These are phyloP conservation scores for Chirona hameri DNA, from an alignment of 2,888 invertebrate species.

Conservation along the genomic window DNA sequence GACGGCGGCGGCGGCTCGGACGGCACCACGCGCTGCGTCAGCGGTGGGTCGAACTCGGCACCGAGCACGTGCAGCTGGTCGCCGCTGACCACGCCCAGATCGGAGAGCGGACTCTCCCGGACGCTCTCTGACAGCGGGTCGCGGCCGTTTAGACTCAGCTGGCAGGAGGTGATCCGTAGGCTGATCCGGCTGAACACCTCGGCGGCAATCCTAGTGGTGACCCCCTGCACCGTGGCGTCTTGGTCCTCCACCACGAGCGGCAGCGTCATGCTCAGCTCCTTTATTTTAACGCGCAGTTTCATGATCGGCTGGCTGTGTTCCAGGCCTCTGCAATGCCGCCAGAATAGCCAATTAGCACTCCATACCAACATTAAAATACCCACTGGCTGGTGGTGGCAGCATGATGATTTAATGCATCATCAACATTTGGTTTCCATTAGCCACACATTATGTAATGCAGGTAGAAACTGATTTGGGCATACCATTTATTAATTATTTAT, in stretches of 20 bases:
- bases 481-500: too few species aligned
- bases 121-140: background rate
- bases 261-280: background rate
- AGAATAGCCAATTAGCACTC: too few species aligned
- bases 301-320: background rate
- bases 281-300: background rate
- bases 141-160: background rate
- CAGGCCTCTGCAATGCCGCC: too few species aligned
- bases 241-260: background rate
- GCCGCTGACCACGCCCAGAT: constrained; percentile 24
- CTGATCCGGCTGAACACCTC: background rate
- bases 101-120: background rate
- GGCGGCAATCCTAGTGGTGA: background rate
- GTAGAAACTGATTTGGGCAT: too few species aligned
- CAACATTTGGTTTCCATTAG: too few species aligned
- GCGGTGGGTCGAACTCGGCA: background rate
- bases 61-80: constrained; percentile 13
- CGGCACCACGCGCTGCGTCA: background rate
- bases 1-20: background rate
- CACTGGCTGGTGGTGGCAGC: too few species aligned
- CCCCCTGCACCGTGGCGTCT: background rate
- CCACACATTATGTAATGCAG: too few species aligned
- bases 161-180: background rate
- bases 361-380: too few species aligned
- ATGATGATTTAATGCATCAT: too few species aligned